A percentile compares a stretch with the other conserved stretches of the same genome.
phyloP scores from a whole-genome alignment of 2,113 vertebrate genomes.

The Megaceryle maxima region DNA sequence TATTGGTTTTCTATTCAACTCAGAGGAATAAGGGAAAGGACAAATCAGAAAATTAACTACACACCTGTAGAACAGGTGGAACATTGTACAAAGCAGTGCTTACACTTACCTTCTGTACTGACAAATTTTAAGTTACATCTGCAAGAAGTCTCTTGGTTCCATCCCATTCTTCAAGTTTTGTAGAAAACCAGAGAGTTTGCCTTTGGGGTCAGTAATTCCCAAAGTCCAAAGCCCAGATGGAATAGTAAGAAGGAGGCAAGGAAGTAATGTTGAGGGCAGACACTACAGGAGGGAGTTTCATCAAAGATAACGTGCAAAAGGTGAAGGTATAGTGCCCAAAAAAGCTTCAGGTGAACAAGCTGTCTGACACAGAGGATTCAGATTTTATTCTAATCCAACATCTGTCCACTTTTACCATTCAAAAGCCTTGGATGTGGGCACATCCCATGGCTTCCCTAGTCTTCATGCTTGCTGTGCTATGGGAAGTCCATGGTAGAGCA shows the following conservation, averaged over 20 bases:
- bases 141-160: not conserved
- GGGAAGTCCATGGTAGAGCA: not conserved
- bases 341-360: not conserved
- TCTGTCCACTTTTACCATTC: not conserved
- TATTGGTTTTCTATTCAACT: not conserved
- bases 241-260: not conserved
- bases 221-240: not conserved
- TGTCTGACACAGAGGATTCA: not conserved
- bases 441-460: not conserved
- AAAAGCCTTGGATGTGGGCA: not conserved
- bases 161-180: not conserved
- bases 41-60: fast-evolving
- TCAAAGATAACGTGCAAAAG: not conserved
- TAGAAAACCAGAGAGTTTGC: not conserved
- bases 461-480: fast-evolving
- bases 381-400: not conserved
- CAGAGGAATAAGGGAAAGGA: not conserved
- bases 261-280: not conserved
- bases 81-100: fast-evolving
- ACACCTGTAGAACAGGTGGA: not conserved
- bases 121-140: not conserved
- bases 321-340: not conserved
- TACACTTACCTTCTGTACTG: not conserved
- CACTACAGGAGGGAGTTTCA: not conserved
- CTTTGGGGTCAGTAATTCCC: not conserved